Percentiles rank a stretch among this genome's conserved stretches.
These are phyloP conservation scores for Hololepta plana DNA, from an alignment of 2,888 invertebrate species.

Conservation along the genomic window DNA sequence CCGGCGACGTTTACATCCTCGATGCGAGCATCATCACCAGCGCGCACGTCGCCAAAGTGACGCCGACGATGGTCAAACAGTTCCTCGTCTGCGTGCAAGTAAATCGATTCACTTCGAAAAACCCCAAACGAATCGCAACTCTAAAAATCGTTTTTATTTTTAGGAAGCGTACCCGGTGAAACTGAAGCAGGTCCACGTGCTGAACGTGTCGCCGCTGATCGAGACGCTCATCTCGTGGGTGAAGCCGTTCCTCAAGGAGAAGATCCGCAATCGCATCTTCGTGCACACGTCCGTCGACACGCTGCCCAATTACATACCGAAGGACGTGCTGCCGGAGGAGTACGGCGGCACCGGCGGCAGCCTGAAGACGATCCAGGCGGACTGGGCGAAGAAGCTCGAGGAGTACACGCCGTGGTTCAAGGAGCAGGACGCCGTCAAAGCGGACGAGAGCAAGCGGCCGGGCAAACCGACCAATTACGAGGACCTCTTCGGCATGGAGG, in stretches of 20 bases:
- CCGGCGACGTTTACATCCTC: constrained; percentile 66
- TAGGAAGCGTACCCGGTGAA: constrained; percentile 79
- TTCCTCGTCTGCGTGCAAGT: constrained; percentile 67
- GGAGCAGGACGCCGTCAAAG: constrained; percentile 58
- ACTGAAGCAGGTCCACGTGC: constrained; percentile 69
- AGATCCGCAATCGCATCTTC: constrained; percentile 66
- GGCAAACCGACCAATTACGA: constrained; percentile 74
- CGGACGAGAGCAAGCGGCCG: constrained; percentile 63
- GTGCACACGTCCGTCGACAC: constrained; percentile 55
- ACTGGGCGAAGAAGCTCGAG: constrained; percentile 63
- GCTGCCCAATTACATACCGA: constrained; percentile 60
- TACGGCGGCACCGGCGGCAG: constrained; percentile 74
- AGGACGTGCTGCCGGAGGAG: constrained; percentile 62
- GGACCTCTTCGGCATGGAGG: constrained; percentile 77
- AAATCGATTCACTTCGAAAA: constrained; percentile 8
- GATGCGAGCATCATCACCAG: constrained; percentile 66
- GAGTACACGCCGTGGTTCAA: constrained; percentile 66
- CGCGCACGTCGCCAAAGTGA: constrained; percentile 68
- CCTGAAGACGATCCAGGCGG: too few species aligned
- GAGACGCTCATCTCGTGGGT: constrained; percentile 74
- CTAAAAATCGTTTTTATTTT: constrained; percentile 12
- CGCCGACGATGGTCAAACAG: constrained; percentile 65
- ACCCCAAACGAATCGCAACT: background rate
- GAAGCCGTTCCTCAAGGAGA: constrained; percentile 74
- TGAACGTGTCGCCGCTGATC: constrained; percentile 67